Conservation (phyloP, 1,140 invertebrate genomes). For the Sinella curviseta region DNA sequence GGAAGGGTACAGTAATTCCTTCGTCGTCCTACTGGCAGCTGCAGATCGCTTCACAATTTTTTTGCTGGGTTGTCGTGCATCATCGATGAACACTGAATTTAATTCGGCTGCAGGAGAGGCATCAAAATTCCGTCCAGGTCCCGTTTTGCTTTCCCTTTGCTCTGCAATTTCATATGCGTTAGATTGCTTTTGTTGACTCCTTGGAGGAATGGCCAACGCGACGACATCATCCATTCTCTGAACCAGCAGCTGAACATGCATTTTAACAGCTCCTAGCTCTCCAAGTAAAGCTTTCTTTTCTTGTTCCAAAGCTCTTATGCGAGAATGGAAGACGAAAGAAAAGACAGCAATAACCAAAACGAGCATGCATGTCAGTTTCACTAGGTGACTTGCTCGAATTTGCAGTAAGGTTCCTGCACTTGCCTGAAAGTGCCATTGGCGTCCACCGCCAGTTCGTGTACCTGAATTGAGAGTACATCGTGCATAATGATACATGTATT, state of each 20-base stretch:
- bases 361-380: background rate
- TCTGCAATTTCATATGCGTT: background rate
- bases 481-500: too few relatives aligned
- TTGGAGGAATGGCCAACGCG: background rate
- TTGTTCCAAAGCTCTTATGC: background rate
- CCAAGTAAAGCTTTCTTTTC: background rate
- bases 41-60: conserved; percentile 14
- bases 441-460: background rate
- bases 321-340: background rate
- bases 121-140: background rate
- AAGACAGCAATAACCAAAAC: background rate
- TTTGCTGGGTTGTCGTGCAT: background rate
- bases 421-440: background rate
- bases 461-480: too few relatives aligned
- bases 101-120: too few relatives aligned
- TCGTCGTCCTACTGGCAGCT: background rate
- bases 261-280: background rate
- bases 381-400: background rate
- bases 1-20: background rate
- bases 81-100: too few relatives aligned
- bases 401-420: background rate
- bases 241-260: background rate
- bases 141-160: background rate
- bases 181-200: background rate
- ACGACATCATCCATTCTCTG: background rate